Base-by-base conservation (phyloP, 2,797 vertebrate species). In the Toxotes lorentzi region DNA sequence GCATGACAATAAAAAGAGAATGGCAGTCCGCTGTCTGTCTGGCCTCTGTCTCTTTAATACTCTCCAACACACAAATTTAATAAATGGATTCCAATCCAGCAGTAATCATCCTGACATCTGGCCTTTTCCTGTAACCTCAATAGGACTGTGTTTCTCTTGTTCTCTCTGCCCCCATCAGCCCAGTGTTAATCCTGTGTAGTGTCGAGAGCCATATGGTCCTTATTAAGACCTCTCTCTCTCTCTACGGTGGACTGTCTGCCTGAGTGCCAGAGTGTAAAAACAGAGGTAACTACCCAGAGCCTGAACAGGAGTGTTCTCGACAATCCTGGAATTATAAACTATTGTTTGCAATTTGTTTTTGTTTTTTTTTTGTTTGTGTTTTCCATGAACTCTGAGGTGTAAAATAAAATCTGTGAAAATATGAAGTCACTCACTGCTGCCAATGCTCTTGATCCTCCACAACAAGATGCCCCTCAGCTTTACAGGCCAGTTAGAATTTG, bases 51-150 rank as follows among this genome's bases (percentile, higher is more conserved):
- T 68, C 54, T 71, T 62, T 68, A 47, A 74, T 50, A 16, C 13
- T 12, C n/a, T 7, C 4, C 1, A 41, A 56, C 58, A 56, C 63
- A 12, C 45, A 69, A 27, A 58, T 53, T 19, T 21, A 58, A 77
- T 76, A 50, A 70, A 41, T 34, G 9, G 35, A 62, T 48, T 62
- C 10, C 75, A 48, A 50, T 61, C 35, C 58, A 7, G 70, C 64
- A 32, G 40, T 78, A 76, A 76, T 81, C 40, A 64, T 70, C 76
- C 30, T 60, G 59, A 85, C 68, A 78, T 85, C 78, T 81, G 81
- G 27, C 63, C 59, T 70, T 4, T 13, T 38, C 5, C 50, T 24
- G 9, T 60, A 57, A 62, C 73, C 70, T 85, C 57, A 65, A 59
- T 56, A 51, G 10, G 63, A 62, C 17, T n/a, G 48, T 19, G 12